Conservation (phyloP, 2,888 invertebrate genomes). For the Helleia helle region DNA sequence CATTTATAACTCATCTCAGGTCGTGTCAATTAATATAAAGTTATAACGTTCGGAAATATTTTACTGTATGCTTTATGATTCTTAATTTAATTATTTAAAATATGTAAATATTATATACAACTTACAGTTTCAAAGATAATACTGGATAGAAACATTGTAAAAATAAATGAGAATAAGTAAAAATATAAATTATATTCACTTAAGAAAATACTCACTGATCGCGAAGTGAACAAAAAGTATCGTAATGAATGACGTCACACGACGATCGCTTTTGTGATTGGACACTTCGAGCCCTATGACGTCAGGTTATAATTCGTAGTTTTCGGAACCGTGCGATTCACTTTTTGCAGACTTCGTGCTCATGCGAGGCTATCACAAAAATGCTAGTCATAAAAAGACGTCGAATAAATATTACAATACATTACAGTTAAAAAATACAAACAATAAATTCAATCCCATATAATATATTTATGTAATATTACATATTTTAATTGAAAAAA, state of each 20-base stretch:
- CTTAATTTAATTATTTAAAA: slow-evolving; percentile 1
- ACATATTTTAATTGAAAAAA: slow-evolving; percentile 10
- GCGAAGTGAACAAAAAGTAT: no score
- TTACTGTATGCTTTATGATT: not conserved
- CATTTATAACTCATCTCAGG: not conserved
- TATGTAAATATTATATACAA: slow-evolving; percentile 5
- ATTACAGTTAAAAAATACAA: slow-evolving; percentile 12
- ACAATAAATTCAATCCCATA: slow-evolving; percentile 8
- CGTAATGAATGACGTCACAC: no score
- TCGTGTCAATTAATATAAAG: not conserved
- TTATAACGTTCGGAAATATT: not conserved
- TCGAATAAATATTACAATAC: slow-evolving; percentile 9
- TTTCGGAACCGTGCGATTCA: no score
- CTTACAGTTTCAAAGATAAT: slow-evolving; percentile 1
- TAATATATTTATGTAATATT: slow-evolving; percentile 6
- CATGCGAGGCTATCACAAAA: slow-evolving; percentile 4
- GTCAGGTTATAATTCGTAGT: no score
- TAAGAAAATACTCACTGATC: no score
- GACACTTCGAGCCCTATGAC: no score
- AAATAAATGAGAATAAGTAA: not conserved
- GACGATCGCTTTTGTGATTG: no score
- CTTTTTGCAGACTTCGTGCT: no score
- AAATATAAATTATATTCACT: slow-evolving; percentile 4
- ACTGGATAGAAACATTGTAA: not conserved
- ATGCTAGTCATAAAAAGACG: not conserved